Percentiles rank a stretch among this genome's conserved stretches.
Evolutionary conservation across 1,140 invertebrate genomes (phyloP).

Genomic region (Brachystomella parvula): DNA sequence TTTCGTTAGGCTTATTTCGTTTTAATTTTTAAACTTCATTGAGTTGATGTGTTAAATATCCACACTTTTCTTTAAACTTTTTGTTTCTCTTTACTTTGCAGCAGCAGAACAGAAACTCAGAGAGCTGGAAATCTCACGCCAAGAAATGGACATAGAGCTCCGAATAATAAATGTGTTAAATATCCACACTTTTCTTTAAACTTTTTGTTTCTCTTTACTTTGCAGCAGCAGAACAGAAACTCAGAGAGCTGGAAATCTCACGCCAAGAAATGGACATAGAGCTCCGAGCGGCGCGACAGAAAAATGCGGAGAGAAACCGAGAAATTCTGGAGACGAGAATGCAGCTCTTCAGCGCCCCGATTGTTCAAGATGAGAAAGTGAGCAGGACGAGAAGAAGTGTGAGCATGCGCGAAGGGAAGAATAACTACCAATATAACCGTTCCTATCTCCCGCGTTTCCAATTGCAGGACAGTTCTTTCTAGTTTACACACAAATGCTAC

Average conservation of each 20-base stretch:
- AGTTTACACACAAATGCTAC: too few species aligned
- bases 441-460: too few species aligned
- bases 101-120: constrained; percentile 57
- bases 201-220: neutral
- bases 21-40: too few species aligned
- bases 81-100: constrained; percentile 37
- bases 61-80: neutral
- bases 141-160: constrained; percentile 57
- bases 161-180: too few species aligned
- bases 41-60: too few species aligned
- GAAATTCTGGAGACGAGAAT: constrained; percentile 57
- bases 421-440: constrained; percentile 9
- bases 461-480: neutral
- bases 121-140: constrained; percentile 59
- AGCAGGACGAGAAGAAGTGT: constrained; percentile 28
- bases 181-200: neutral
- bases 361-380: constrained; percentile 35
- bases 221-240: constrained; percentile 55
- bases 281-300: constrained; percentile 55
- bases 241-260: constrained; percentile 60
- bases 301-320: constrained; percentile 59
- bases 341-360: constrained; percentile 37
- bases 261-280: constrained; percentile 57
- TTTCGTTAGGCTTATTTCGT: too few species aligned
- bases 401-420: constrained; percentile 35